Conservation (phyloP, 2,888 invertebrate species). For the Sussaba pulchella region DNA sequence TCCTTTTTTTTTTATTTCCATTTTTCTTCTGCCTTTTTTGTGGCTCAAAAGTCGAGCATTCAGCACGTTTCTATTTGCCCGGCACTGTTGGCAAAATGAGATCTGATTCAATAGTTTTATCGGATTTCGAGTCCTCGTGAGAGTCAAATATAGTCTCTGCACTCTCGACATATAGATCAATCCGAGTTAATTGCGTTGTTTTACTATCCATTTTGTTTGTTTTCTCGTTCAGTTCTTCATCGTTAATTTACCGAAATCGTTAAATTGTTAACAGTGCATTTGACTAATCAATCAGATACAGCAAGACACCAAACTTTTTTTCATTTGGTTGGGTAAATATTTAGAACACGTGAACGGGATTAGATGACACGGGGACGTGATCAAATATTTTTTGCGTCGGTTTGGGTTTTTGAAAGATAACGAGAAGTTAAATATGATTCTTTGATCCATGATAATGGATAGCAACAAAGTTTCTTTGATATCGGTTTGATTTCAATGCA, state of each 20-base stretch:
- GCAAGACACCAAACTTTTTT: too few relatives aligned
- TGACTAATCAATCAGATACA: too few relatives aligned
- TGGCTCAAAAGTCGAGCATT: not conserved
- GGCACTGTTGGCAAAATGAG: constrained; percentile 21
- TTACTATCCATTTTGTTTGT: constrained; percentile 6
- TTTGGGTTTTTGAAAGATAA: too few relatives aligned
- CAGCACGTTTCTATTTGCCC: constrained; percentile 6
- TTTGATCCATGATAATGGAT: too few relatives aligned
- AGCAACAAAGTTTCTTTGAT: too few relatives aligned
- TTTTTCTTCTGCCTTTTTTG: constrained; percentile 5
- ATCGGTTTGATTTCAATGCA: too few relatives aligned
- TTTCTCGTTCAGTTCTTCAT: constrained; percentile 32
- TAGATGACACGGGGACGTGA: too few relatives aligned
- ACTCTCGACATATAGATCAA: not conserved
- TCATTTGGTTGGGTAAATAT: too few relatives aligned
- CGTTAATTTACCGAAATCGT: constrained; percentile 39
- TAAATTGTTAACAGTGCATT: constrained; percentile 31
- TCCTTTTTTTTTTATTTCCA: not conserved
- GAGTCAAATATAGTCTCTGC: constrained; percentile 44
- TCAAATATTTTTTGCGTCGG: too few relatives aligned
- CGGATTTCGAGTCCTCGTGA: constrained; percentile 55
- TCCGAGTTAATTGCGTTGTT: not conserved
- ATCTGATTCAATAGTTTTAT: constrained; percentile 61
- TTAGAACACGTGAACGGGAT: too few relatives aligned
- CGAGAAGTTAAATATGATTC: too few relatives aligned